Base-by-base conservation (phyloP, 2,888 invertebrate species). In the Tineola bisselliella region DNA sequence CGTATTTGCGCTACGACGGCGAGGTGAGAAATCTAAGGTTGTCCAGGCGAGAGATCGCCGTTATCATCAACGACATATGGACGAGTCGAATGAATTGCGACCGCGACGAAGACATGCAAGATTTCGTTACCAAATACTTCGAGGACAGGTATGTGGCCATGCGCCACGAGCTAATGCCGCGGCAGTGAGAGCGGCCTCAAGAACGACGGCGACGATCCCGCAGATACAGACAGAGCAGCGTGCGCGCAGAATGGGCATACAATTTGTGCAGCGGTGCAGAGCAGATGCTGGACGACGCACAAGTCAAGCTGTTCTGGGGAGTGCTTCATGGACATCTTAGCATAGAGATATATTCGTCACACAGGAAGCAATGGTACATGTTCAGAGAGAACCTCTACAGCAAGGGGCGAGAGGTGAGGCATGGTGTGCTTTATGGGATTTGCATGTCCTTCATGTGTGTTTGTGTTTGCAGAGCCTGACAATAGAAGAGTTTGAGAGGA, bases 171-270 rank as follows among this genome's bases (percentile, higher is more conserved):
- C 25, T 2, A 2, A 8, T 15, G 6, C 2, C 25, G 25, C 25
- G 25, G 38, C 38, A 10, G n/a, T 10, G 38, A 38, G 38, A 6
- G 13, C 3, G 12, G 56, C 56, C 12, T 56, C 8, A 15, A 19
- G 1, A 57, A 3, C 3, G 30, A 1, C 13, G 10, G 5, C 30
- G 2, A 6, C n/a, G 38, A 2, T 4, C 25, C 25, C 25, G 0
- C 61, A 87, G 87, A 64, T 88, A 88, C 68, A 84, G 83, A 57
- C 87, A 88, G 64, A 69, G 80, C 0, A 75, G 76, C 3, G 78
- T 87, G 19, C 82, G 88, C n/a, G 86, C 84, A 0, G 87, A 88
- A 64, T 88, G 87, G 87, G 84, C 87, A 8, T 88, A 88, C 74
- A 88, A 87, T 68, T 68, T 88, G 64, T 87, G 86, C 69, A 83